These are phyloP conservation scores for Acromyrmex heyeri DNA, from an alignment of 1,140 invertebrate genomes.

Conservation along the genomic window DNA sequence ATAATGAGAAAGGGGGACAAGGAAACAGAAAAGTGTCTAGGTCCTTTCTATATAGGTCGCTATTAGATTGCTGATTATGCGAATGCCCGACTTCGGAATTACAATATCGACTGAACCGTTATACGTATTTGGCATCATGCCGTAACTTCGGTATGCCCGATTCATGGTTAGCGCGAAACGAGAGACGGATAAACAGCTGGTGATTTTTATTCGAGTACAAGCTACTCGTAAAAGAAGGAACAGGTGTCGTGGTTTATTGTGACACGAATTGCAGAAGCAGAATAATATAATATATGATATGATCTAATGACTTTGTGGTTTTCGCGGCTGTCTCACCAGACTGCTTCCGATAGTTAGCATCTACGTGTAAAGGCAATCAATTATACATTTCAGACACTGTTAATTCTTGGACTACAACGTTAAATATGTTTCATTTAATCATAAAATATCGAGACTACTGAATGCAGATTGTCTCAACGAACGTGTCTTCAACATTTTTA, in stretches of 20 bases:
- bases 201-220: constrained; percentile 71
- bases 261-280: constrained; percentile 67
- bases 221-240: constrained; percentile 53
- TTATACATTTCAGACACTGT: not conserved
- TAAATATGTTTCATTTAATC: not conserved
- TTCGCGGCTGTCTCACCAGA: constrained; percentile 26
- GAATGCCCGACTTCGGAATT: constrained; percentile 75
- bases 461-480: not conserved
- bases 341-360: not conserved
- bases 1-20: constrained; percentile 41
- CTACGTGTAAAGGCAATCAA: not conserved
- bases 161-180: constrained; percentile 72
- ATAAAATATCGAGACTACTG: not conserved
- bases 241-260: constrained; percentile 67
- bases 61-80: constrained; percentile 77
- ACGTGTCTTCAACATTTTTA: not conserved
- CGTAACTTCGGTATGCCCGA: constrained; percentile 75
- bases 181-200: constrained; percentile 70
- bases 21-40: constrained; percentile 42
- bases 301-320: constrained; percentile 24
- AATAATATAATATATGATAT: constrained; percentile 55
- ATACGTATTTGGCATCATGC: constrained; percentile 82
- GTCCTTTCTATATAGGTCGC: constrained; percentile 70
- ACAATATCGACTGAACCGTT: constrained; percentile 77
- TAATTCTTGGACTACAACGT: not conserved